Base-by-base conservation (phyloP, 1,140 invertebrate genomes). In the Drosophila pectinifera region DNA sequence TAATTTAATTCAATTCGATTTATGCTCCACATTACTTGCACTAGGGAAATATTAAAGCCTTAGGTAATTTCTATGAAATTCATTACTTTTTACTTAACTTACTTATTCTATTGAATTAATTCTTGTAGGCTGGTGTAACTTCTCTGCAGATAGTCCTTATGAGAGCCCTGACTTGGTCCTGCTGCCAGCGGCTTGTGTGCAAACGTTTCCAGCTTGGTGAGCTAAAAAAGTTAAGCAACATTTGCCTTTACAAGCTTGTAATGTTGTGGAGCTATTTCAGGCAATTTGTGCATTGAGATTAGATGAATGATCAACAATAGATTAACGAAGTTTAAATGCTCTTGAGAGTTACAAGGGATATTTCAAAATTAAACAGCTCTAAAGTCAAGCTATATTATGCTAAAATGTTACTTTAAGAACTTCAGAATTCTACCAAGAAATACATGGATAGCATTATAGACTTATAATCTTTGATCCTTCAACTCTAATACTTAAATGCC, bases 141-240 rank as follows among this genome's bases (percentile, higher is more conserved):
- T 20, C 6, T 31, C 14, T 42, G 48, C n/a, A 46, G 36, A 36
- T 6, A 28, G 22, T 53, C 28, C 61, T 24, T 54, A 11, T 67
- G 5, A 6, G 46, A 31, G 67, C 51, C 72, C 58, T 57, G n/a
- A 22, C 56, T 39, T 83, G 10, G 61, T 65, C 48, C 39, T 45
- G 41, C 41, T 67, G 59, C 80, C 80, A 79, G 76, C 64, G 79
- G 73, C 75, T 67, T 84, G 59, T 76, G 80, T 76, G 72, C 67
- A 78, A 78, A 76, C 61, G 82, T 83, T 86, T 86, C 83, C 82
- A 88, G 83, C 58, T 82, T 86, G 79, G 79, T 86, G 82, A 88
- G 83, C 79, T 78, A 86, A 82, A 82, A 86, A 81, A 78, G 68
- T 82, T 82, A 75, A 69, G 82, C 74, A 86, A 73, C 68, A 78